These are phyloP conservation scores for Platyrinchus mystaceus DNA, from an alignment of 2,797 vertebrate species.

Conservation along the genomic window DNA sequence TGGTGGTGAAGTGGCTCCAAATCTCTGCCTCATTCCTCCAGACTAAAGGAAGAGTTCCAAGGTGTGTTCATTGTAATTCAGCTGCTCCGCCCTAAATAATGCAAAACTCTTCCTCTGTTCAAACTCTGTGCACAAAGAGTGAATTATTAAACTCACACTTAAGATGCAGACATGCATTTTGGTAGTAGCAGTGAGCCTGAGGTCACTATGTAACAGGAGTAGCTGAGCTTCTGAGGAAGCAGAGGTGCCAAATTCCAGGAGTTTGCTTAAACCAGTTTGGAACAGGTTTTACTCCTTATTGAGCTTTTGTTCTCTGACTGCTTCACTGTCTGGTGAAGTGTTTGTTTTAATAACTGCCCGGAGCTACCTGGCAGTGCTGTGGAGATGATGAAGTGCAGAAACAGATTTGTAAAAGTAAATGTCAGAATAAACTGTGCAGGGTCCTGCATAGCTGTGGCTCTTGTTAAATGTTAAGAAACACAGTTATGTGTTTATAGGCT, in stretches of 20 bases:
- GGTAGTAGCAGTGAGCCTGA: background rate
- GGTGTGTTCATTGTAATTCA: rapidly evolving
- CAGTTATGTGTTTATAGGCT: background rate
- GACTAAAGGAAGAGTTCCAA: background rate
- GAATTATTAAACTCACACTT: background rate
- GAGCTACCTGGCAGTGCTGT: background rate
- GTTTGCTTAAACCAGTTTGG: background rate
- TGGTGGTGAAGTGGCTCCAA: rapidly evolving
- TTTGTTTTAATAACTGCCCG: background rate
- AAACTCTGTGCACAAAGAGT: background rate
- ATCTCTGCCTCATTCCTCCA: rapidly evolving
- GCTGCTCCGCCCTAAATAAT: background rate
- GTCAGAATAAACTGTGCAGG: background rate
- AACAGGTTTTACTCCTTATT: background rate
- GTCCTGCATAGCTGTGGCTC: background rate
- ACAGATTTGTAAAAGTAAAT: background rate
- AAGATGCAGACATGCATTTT: background rate
- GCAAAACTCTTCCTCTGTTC: background rate
- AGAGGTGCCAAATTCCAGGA: background rate
- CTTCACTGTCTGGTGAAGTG: background rate
- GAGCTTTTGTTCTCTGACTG: background rate
- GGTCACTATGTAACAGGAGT: rapidly evolving
- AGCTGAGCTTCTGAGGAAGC: background rate
- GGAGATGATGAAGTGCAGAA: background rate
- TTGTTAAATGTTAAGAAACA: background rate